Evolutionary conservation across 2,888 invertebrate species (phyloP), one percentile per base, ranked within the genome.

Genomic region (Hanleya hanleyi): DNA sequence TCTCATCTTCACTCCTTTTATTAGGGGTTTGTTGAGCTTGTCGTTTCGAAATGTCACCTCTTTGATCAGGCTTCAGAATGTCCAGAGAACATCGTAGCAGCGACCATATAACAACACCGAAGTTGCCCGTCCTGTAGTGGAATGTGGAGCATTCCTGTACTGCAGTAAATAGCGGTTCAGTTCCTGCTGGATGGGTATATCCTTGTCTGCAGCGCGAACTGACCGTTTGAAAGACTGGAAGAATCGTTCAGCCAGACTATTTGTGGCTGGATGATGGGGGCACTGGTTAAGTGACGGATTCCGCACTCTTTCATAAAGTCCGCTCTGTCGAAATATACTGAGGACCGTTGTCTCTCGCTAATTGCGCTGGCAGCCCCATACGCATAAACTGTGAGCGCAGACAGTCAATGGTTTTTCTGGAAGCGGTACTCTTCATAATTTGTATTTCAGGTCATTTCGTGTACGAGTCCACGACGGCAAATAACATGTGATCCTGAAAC

Each of bases 401-500:
- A 0, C 76, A 64, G 7, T 69, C 67, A 22, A 84, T 78, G 0
- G 82, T 83, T 1, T 67, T 41, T 0, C 57, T 64, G 0, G 82
- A 62, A 4, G 80, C 76, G 15, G 75, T 75, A 0, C 37, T 36
- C 0, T 41, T 41, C 69, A 81, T 77, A 12, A 61, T 26, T 2
- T 78, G 65, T 5, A 89, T 85, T 79, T 91, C 91, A 1, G 87
- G 83, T 90, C 90, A 92, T 73, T 91, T 92, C 0, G 90, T 89
- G 75, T 83, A 85, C 9, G 89, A 82, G 75, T 91, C 91, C 3
- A 89, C 85, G 7, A 91, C 77, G 22, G 32, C 62, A 4, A 91
- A 73, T 37, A 88, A 83, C 81, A 83, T 84, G 9, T 71, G 72
- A 12, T 81, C 84, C 5, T 82, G 57, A 49, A 88, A 75, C n/a